These are phyloP conservation scores for Gila orcuttii DNA, from an alignment of 2,113 vertebrate genomes.

Conservation along the genomic window DNA sequence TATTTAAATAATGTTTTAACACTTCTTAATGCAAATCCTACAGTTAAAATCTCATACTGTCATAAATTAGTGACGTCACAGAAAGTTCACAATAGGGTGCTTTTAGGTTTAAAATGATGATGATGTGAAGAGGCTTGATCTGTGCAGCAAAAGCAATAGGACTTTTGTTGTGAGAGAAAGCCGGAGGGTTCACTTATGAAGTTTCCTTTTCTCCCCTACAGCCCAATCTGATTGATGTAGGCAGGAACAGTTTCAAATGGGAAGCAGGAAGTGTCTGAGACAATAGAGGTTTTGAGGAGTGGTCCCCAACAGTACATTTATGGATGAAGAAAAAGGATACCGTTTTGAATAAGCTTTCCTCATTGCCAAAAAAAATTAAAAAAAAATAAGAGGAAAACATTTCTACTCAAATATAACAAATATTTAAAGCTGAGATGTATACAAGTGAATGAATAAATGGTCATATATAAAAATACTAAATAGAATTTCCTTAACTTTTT, in stretches of 20 bases:
- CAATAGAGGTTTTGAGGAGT: slow-evolving; percentile 71
- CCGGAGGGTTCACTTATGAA: slow-evolving; percentile 54
- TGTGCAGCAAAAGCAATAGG: background rate
- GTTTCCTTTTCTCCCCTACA: slow-evolving; percentile 68
- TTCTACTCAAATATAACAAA: slow-evolving; percentile 7
- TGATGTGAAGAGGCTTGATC: slow-evolving; percentile 27
- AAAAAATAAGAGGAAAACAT: slow-evolving; percentile 1
- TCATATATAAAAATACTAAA: background rate
- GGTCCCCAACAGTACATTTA: slow-evolving; percentile 61
- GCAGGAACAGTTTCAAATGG: slow-evolving; percentile 68
- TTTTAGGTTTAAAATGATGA: background rate
- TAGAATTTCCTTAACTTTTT: background rate
- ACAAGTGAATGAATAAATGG: background rate
- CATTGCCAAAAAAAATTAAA: slow-evolving; percentile 38
- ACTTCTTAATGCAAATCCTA: background rate
- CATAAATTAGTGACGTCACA: background rate
- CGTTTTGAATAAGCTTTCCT: slow-evolving; percentile 43
- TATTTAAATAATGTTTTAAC: background rate
- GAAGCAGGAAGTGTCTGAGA: slow-evolving; percentile 76
- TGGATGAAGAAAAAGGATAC: slow-evolving; percentile 52
- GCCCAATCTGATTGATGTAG: slow-evolving; percentile 67
- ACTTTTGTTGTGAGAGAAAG: slow-evolving; percentile 57
- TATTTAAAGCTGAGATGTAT: background rate
- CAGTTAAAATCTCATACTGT: background rate
- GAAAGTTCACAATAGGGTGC: background rate